These are phyloP conservation scores for Cataglyphis altisquamis DNA, from an alignment of 2,888 invertebrate species.

Conservation along the genomic window DNA sequence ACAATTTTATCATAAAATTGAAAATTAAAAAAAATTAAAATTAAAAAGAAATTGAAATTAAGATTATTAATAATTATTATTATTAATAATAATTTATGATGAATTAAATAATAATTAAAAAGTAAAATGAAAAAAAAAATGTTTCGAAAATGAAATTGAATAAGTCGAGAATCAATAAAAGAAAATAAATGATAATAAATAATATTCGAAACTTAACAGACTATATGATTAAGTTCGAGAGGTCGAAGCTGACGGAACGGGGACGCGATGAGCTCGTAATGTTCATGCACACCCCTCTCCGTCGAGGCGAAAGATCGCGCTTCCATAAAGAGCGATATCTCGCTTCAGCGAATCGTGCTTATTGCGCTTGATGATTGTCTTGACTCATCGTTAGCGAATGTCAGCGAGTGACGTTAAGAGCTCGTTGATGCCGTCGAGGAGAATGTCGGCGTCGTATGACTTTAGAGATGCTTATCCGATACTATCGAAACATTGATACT, in stretches of 20 bases:
- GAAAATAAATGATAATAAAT: neutral
- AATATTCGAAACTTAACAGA: neutral
- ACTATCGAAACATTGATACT: neutral
- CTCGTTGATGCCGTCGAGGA: conserved; percentile 39
- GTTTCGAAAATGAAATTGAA: too few species aligned
- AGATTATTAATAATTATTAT: too few species aligned
- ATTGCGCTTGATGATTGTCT: conserved; percentile 70
- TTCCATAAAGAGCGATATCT: conserved; percentile 63
- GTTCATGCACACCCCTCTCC: conserved; percentile 58
- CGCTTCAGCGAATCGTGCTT: conserved; percentile 43
- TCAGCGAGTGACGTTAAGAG: conserved; percentile 60
- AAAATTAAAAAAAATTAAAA: too few species aligned
- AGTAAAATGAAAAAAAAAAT: neutral
- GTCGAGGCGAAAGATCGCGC: conserved; percentile 58
- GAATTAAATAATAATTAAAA: neutral
- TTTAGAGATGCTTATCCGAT: conserved; percentile 1
- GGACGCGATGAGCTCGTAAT: conserved; percentile 72
- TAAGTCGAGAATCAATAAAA: neutral
- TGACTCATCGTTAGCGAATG: conserved; percentile 70
- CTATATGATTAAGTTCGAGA: conserved; percentile 56
- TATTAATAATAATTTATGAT: too few species aligned
- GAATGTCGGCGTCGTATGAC: conserved; percentile 31
- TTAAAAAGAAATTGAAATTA: too few species aligned
- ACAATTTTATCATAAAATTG: too few species aligned
- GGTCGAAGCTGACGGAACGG: conserved; percentile 66